phyloP scores from a whole-genome alignment of 2,797 vertebrate species.

The Anguilla marmorata region DNA sequence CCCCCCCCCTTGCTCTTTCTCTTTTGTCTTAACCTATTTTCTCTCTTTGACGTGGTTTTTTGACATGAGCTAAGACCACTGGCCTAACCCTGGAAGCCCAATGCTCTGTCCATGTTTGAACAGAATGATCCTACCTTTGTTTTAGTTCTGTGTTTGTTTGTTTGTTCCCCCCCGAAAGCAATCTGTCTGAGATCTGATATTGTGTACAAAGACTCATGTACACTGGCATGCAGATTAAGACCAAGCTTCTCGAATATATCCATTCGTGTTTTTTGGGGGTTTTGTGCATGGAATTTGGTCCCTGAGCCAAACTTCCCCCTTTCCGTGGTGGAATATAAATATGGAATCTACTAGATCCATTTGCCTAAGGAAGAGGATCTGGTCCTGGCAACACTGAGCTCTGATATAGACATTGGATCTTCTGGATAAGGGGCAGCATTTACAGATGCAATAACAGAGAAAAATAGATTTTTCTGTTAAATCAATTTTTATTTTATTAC shows the following conservation, averaged over 20 bases:
- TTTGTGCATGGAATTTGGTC: not conserved
- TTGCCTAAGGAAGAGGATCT: not conserved
- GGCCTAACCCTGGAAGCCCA: not conserved
- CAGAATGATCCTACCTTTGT: not conserved
- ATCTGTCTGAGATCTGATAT: not conserved
- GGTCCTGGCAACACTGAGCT: not conserved
- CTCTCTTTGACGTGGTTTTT: conserved; percentile 16
- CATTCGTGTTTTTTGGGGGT: not conserved
- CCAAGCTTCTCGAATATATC: not conserved
- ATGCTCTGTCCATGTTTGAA: not conserved
- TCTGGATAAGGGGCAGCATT: not conserved
- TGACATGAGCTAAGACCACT: conserved; percentile 17
- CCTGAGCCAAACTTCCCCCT: not conserved
- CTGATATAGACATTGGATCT: not conserved
- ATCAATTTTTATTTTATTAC: too few species aligned
- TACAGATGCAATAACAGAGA: not conserved
- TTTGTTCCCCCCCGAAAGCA: not conserved
- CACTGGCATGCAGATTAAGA: not conserved
- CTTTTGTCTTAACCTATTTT: conserved; percentile 23
- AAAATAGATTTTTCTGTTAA: not conserved
- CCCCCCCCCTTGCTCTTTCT: not conserved
- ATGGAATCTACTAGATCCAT: not conserved
- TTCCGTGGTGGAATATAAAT: not conserved
- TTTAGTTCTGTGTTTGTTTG: not conserved
- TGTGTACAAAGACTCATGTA: not conserved